These are phyloP conservation scores for Salvator merianae DNA, from an alignment of 2,113 vertebrate genomes.

Conservation along the genomic window DNA sequence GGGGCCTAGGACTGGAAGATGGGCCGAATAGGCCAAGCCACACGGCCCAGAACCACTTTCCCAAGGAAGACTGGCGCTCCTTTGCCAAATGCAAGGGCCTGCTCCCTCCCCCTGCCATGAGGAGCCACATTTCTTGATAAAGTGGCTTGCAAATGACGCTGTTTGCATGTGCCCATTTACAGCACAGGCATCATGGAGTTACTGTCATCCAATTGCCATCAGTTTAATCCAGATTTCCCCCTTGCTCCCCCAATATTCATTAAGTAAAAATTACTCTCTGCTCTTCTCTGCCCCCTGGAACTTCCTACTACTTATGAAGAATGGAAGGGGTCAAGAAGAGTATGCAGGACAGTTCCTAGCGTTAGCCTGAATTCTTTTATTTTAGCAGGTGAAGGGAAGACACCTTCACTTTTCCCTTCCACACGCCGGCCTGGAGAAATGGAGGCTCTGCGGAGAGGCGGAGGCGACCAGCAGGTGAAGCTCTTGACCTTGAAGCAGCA, in stretches of 20 bases:
- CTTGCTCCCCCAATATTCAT: background rate
- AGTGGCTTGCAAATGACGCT: no score
- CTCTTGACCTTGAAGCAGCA: constrained; percentile 43
- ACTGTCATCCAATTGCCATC: no score
- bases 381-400: background rate
- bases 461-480: constrained; percentile 5
- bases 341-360: background rate
- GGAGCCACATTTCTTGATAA: no score
- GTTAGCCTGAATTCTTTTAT: background rate
- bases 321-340: background rate
- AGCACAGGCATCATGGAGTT: no score
- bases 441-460: background rate
- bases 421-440: background rate
- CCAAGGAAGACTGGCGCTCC: no score
- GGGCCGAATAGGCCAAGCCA: no score
- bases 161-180: no score
- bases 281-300: background rate
- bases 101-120: no score
- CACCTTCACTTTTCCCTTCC: background rate
- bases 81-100: no score
- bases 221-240: background rate
- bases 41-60: no score
- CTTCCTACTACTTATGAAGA: background rate
- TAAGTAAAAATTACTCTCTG: background rate
- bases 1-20: no score